phyloP scores from a whole-genome alignment of 2,888 invertebrate species.

The Invenusta paracnida region DNA sequence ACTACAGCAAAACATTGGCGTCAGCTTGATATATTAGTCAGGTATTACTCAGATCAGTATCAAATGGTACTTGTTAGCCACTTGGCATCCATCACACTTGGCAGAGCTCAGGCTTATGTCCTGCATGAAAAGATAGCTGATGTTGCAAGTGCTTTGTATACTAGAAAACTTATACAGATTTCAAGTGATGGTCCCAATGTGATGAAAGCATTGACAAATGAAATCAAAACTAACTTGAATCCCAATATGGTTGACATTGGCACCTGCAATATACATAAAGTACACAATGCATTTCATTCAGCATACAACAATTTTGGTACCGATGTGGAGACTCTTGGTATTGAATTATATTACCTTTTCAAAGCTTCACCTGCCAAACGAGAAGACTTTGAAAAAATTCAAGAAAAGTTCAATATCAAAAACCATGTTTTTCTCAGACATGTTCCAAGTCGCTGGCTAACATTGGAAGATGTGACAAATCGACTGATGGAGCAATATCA shows the following conservation, averaged over 20 bases:
- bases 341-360: not conserved
- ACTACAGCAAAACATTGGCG: constrained; percentile 28
- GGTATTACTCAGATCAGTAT: constrained; percentile 1
- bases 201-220: not conserved
- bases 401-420: not conserved
- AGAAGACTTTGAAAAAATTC: constrained; percentile 11
- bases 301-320: not conserved
- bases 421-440: constrained; percentile 20
- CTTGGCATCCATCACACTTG: constrained; percentile 7
- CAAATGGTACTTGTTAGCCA: not conserved
- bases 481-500: constrained; percentile 18
- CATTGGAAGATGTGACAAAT: not conserved
- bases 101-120: not conserved
- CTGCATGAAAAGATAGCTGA: not conserved
- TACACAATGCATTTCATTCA: not conserved
- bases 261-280: constrained; percentile 4
- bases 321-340: constrained; percentile 7
- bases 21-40: not conserved
- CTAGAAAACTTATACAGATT: not conserved
- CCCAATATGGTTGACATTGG: constrained; percentile 8
- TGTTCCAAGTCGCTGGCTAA: constrained; percentile 7
- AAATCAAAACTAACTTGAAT: not conserved
- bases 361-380: constrained; percentile 22
- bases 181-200: constrained; percentile 19
- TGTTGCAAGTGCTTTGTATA: not conserved